Evolutionary conservation across 2,888 invertebrate genomes (phyloP).

Genomic region (Ochropacha duplaris): DNA sequence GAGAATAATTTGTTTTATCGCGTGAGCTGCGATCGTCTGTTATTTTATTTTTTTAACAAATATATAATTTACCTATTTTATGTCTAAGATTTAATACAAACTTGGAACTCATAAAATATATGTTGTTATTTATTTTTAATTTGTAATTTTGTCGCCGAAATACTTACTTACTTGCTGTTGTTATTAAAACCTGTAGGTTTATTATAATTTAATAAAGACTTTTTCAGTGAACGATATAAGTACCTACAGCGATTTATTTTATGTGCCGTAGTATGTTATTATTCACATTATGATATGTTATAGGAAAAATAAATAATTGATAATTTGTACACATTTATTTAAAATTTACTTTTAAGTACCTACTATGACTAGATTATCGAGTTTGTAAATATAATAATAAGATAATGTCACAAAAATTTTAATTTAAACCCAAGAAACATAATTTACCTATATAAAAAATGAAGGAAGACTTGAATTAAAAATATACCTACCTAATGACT

Average conservation of each 20-base stretch:
- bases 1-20: not conserved
- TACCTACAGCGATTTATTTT: no score
- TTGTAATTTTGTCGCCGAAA: no score
- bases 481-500: no score
- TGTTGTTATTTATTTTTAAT: no score
- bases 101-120: no score
- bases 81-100: no score
- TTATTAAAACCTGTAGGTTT: no score
- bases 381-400: constrained; percentile 33
- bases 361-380: constrained; percentile 10
- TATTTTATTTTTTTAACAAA: not conserved
- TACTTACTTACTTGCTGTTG: no score
- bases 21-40: not conserved
- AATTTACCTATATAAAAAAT: not conserved
- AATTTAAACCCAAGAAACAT: not conserved
- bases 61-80: no score
- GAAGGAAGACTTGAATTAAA: not conserved
- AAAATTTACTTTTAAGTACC: not conserved
- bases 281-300: not conserved
- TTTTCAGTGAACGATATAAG: no score
- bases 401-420: constrained; percentile 9
- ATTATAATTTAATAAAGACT: no score
- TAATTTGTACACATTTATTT: not conserved
- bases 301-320: not conserved
- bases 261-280: not conserved